These are phyloP conservation scores for Brachyptera risi DNA, from an alignment of 2,888 invertebrate species.

Conservation along the genomic window DNA sequence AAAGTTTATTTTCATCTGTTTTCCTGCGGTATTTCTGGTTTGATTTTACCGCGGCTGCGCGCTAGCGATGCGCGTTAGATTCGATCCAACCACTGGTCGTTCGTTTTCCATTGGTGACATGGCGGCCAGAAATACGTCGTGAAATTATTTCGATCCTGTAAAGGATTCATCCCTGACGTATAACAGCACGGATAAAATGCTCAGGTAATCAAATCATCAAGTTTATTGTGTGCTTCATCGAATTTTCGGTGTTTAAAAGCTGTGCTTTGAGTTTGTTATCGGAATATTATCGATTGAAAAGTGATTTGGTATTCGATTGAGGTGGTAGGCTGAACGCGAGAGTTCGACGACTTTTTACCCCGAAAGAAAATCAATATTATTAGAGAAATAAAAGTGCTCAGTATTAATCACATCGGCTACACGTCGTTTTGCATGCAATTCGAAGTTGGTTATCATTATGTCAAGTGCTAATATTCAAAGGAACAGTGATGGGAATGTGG, in stretches of 20 bases:
- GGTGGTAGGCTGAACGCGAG: constrained; percentile 28
- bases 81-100: constrained; percentile 5
- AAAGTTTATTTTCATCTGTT: too few relatives aligned
- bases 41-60: constrained; percentile 9
- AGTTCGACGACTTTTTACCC: constrained; percentile 33
- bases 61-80: not conserved
- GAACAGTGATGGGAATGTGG: constrained; percentile 10
- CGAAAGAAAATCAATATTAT: constrained; percentile 25
- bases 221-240: not conserved
- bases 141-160: constrained; percentile 31
- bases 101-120: constrained; percentile 30
- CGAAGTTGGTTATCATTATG: too few relatives aligned
- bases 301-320: constrained; percentile 29
- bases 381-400: too few relatives aligned
- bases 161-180: constrained; percentile 31
- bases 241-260: not conserved
- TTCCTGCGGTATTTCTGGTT: too few relatives aligned
- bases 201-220: constrained; percentile 26
- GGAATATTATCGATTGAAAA: constrained; percentile 29
- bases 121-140: constrained; percentile 30
- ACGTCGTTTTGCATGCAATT: too few relatives aligned
- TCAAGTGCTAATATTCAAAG: too few relatives aligned
- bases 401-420: too few relatives aligned
- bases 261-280: constrained; percentile 19
- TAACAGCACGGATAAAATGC: constrained; percentile 27